phyloP scores from a whole-genome alignment of 2,888 invertebrate genomes.

The Argynnis bischoffii region DNA sequence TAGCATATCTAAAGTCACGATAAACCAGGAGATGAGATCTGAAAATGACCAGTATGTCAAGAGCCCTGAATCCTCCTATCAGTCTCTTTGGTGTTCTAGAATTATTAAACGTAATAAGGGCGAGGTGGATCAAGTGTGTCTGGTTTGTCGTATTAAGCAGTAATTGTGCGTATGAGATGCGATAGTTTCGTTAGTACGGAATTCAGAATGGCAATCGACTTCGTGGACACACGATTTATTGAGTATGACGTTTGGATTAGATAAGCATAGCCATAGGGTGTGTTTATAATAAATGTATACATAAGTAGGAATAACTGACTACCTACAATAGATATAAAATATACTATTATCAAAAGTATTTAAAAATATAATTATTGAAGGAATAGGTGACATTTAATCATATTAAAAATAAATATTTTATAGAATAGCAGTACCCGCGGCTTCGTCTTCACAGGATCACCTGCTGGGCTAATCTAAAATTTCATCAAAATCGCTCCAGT shows the following conservation, averaged over 20 bases:
- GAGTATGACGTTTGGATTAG: conserved; percentile 27
- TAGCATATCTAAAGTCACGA: conserved; percentile 56
- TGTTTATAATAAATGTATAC: too few species aligned
- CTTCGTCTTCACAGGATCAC: too few species aligned
- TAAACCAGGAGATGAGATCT: conserved; percentile 60
- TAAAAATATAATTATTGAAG: too few species aligned
- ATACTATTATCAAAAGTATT: too few species aligned
- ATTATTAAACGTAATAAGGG: conserved; percentile 25
- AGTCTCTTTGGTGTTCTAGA: conserved; percentile 37
- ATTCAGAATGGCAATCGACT: conserved; percentile 36
- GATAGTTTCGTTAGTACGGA: conserved; percentile 53
- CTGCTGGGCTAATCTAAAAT: too few species aligned
- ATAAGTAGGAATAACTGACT: too few species aligned
- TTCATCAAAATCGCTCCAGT: too few species aligned
- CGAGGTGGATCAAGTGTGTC: conserved; percentile 37
- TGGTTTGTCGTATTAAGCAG: conserved; percentile 52
- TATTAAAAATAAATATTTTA: too few species aligned
- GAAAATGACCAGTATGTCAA: conserved; percentile 53
- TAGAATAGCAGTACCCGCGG: too few species aligned
- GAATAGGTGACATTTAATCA: too few species aligned
- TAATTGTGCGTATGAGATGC: conserved; percentile 65
- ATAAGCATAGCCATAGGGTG: not conserved
- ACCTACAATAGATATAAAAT: too few species aligned
- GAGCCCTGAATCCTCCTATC: conserved; percentile 45
- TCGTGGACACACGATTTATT: conserved; percentile 38